A percentile compares a stretch with the other conserved stretches of the same genome.
Conservation (phyloP, 2,888 invertebrate species). For the Anoplius nigerrimus region DNA sequence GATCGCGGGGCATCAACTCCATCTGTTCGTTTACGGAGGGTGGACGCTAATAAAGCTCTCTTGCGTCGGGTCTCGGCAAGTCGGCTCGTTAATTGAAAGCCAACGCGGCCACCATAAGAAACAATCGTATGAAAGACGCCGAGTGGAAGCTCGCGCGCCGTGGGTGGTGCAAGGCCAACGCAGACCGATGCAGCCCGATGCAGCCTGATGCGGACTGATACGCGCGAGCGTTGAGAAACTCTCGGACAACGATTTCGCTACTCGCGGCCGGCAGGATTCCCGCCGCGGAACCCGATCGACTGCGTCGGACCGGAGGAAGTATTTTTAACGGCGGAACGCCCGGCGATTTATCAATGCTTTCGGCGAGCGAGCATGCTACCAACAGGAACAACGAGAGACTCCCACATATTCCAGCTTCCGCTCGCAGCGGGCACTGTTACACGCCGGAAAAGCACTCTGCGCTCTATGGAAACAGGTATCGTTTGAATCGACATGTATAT, state of each 20-base stretch:
- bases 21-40: background rate
- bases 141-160: background rate
- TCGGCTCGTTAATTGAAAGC: slow-evolving; percentile 21
- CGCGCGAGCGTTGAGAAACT: background rate
- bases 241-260: too few relatives aligned
- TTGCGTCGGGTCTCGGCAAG: background rate
- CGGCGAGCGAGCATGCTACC: background rate
- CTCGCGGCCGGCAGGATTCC: background rate
- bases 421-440: too few relatives aligned
- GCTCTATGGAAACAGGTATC: too few relatives aligned
- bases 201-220: too few relatives aligned
- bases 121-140: slow-evolving; percentile 12
- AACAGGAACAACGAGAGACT: background rate
- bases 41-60: background rate
- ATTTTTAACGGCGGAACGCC: background rate
- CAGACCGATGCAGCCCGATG: too few relatives aligned
- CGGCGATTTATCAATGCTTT: background rate
- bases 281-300: background rate
- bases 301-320: background rate
- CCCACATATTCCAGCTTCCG: too few relatives aligned
- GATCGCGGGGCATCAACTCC: too few relatives aligned
- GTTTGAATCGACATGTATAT: too few relatives aligned
- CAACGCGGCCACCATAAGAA: background rate
- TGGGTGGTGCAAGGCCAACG: background rate
- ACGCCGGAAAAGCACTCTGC: too few relatives aligned